Evolutionary conservation across 2,797 vertebrate genomes (phyloP).

Genomic region (Sarcophilus harrisii): DNA sequence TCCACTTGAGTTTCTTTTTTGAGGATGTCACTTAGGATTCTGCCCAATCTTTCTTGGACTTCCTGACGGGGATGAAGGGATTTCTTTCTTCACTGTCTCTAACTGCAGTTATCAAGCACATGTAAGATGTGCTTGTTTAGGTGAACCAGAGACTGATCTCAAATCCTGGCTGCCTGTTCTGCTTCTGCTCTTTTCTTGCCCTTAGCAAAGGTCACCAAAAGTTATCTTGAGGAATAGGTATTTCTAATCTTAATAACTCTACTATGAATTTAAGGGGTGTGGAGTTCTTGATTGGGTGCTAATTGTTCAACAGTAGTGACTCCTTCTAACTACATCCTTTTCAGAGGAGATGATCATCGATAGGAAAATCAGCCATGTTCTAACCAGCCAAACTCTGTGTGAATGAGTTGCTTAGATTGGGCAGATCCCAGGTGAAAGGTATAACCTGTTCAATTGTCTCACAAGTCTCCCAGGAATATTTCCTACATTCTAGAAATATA

Average conservation of each 20-base stretch:
- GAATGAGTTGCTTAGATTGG: neutral
- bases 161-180: neutral
- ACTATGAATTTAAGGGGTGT: neutral
- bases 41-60: neutral
- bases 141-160: neutral
- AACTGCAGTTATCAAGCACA: neutral
- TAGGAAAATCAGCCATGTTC: neutral
- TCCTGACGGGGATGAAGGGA: neutral
- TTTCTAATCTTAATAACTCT: neutral
- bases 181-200: neutral
- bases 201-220: neutral
- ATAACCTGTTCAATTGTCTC: neutral
- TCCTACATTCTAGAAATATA: neutral
- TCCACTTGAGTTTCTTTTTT: neutral
- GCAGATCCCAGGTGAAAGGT: neutral
- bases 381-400: neutral
- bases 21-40: neutral
- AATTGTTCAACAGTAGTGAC: neutral
- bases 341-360: neutral
- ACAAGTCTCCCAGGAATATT: neutral
- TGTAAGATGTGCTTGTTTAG: neutral
- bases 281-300: neutral
- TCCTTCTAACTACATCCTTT: neutral
- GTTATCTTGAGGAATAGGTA: neutral
- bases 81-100: neutral